A percentile compares a stretch with the other conserved stretches of the same genome.
phyloP scores from a whole-genome alignment of 2,113 vertebrate species.

The Archilochus colubris region DNA sequence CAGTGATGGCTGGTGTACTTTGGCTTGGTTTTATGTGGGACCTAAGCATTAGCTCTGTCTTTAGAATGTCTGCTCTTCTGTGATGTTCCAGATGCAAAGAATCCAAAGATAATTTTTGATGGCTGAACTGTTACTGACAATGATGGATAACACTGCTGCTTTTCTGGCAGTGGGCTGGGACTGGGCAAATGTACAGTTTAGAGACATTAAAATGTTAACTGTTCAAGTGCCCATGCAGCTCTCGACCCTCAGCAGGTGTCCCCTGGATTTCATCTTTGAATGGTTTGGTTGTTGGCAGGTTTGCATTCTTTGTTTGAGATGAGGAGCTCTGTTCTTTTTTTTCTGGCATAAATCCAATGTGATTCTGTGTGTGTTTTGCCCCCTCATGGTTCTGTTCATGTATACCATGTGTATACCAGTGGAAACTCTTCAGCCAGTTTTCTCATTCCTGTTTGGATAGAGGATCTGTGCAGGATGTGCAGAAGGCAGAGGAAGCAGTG shows the following conservation, averaged over 20 bases:
- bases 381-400: background rate
- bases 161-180: background rate
- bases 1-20: background rate
- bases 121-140: background rate
- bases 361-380: background rate
- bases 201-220: background rate
- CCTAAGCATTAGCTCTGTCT: background rate
- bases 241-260: background rate
- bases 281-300: background rate
- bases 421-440: background rate
- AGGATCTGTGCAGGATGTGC: background rate
- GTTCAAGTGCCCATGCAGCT: background rate
- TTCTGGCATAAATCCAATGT: background rate
- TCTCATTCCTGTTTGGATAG: background rate
- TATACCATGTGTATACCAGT: no score
- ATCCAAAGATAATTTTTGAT: background rate
- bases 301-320: background rate
- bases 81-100: background rate
- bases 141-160: background rate
- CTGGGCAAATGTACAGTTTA: accelerated
- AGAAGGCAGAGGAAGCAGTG: slow-evolving; percentile 21
- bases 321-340: background rate
- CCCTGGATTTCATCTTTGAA: background rate
- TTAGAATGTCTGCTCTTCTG: background rate
- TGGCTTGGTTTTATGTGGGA: background rate